Evolutionary conservation across 2,888 invertebrate species (phyloP).

Genomic region (Emmelina monodactyla): DNA sequence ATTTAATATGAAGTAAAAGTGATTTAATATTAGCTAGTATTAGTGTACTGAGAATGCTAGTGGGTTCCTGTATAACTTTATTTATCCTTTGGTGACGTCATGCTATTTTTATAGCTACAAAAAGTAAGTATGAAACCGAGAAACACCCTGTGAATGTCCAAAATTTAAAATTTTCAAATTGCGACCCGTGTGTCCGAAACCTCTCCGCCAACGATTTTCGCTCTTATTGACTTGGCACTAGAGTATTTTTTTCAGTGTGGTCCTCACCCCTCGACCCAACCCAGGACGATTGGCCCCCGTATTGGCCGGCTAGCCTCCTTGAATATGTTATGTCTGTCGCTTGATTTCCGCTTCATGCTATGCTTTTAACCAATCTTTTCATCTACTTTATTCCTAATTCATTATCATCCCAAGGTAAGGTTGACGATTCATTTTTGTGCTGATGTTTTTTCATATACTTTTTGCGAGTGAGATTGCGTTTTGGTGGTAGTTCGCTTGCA

Average conservation of each 20-base stretch:
- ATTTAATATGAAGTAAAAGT: conserved; percentile 25
- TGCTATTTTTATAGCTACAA: conserved; percentile 9
- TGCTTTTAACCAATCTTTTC: conserved; percentile 32
- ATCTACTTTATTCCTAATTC: conserved; percentile 12
- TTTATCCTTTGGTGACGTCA: conserved; percentile 22
- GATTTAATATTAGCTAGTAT: conserved; percentile 59
- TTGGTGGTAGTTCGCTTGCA: too few relatives aligned
- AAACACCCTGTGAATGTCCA: conserved; percentile 8
- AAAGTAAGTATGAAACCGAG: not conserved
- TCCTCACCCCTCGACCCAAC: conserved; percentile 69
- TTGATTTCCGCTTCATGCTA: conserved; percentile 48
- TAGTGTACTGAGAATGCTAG: conserved; percentile 65
- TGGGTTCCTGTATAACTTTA: conserved; percentile 45
- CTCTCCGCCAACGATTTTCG: conserved; percentile 50
- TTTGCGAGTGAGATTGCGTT: too few relatives aligned
- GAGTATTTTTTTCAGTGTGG: conserved; percentile 66
- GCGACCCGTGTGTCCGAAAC: conserved; percentile 22
- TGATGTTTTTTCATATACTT: not conserved
- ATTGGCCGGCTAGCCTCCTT: conserved; percentile 64
- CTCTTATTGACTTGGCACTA: conserved; percentile 63
- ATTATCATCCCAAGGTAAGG: conserved; percentile 16
- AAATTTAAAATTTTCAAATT: conserved; percentile 4
- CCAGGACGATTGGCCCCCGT: conserved; percentile 53
- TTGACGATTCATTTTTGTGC: conserved; percentile 7
- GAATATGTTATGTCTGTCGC: conserved; percentile 61